Evolutionary conservation across 2,113 vertebrate species (phyloP), one percentile per base, ranked within the genome.

Genomic region (Hypanus sabinus): DNA sequence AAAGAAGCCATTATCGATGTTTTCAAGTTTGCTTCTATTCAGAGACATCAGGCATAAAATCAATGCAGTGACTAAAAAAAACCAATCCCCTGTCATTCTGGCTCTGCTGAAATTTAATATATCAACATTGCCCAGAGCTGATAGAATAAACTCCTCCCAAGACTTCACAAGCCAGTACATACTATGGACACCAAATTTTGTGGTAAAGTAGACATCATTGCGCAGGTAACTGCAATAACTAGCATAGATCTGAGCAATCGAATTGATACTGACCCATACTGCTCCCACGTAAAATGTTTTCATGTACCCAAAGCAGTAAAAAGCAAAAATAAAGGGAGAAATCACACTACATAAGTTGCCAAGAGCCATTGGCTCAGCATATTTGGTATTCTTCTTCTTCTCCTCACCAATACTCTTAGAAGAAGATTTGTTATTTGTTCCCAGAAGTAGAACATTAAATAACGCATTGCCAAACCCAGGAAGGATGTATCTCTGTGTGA

Each of bases 371-470:
- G 98, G 98, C 95, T 98, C 98, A 0, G 98, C 98, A 2, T 98
- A 98, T 94, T 98, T 98, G 0, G 98, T 98, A 94, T 98, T 98
- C 96, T 98, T 98, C 93, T 98, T 98, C 94, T 98, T 98, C 77
- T 98, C 98, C 88, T 98, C 97, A 70, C 97, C 97, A 5, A 96
- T 94, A 71, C 95, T 96, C 93, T 97, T 96, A 38, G 97, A 95
- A 79, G 95, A 97, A 94, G 94, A 94, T 22, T 96, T 96, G 94
- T 96, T 98, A 8, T 96, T 94, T 0, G 97, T 97, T 0, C 97
- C 98, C 16, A 98, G 95, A 46, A 98, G 96, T 76, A 98, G 95
- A 94, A 98, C 96, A 0, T 98, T 98, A 94, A 98, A 98, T 62
- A 98, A 97, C 4, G 98, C 97, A 36, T 97, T 97, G 7, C 98